phyloP scores from a whole-genome alignment of 2,113 vertebrate genomes.

The Eonycteris spelaea region DNA sequence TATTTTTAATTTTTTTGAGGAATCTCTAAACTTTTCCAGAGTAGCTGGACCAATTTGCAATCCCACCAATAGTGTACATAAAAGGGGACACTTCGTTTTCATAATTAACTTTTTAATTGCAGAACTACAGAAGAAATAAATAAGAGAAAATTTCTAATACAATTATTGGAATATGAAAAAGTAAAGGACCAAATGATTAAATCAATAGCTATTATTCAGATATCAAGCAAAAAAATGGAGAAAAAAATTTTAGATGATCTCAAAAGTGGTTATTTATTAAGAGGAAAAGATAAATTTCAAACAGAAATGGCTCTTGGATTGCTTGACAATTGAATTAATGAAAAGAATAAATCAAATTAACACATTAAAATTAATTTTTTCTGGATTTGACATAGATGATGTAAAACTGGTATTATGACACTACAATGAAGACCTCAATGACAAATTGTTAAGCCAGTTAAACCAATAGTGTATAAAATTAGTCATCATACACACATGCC shows the following conservation, averaged over 20 bases:
- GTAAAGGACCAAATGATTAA: not conserved
- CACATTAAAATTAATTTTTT: not conserved
- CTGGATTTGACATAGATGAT: not conserved
- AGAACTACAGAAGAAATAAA: not conserved
- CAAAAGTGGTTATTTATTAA: not conserved
- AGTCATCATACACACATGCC: not conserved
- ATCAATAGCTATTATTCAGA: not conserved
- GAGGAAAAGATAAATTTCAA: not conserved
- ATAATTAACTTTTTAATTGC: not conserved
- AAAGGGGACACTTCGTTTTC: not conserved
- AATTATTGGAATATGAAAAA: slow-evolving; percentile 12
- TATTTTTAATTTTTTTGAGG: too few relatives aligned
- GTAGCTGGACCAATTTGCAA: too few relatives aligned
- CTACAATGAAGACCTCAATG: not conserved
- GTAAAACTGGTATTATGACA: not conserved
- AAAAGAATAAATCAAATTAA: slow-evolving; percentile 40
- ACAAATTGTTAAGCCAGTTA: not conserved
- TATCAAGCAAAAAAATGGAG: not conserved
- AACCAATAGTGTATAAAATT: not conserved
- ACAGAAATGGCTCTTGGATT: not conserved
- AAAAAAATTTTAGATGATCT: not conserved
- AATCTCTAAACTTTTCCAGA: too few relatives aligned
- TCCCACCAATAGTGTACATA: too few relatives aligned
- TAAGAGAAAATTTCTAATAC: not conserved
- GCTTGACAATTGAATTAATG: slow-evolving; percentile 49